Conservation (phyloP, 2,888 invertebrate species). For the Eurytoma californica region DNA sequence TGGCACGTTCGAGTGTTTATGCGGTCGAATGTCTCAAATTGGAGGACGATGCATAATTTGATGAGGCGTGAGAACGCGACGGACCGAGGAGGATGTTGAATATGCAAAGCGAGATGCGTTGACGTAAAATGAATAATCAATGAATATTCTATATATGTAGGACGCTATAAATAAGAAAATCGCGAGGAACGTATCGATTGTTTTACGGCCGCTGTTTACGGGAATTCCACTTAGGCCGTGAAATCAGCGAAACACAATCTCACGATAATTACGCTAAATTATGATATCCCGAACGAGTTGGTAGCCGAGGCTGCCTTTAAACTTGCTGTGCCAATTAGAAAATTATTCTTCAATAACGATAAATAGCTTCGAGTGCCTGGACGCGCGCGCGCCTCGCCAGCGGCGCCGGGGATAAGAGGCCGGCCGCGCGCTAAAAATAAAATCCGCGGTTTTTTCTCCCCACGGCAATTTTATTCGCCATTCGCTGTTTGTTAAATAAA, state of each 20-base stretch:
- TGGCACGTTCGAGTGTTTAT: not conserved
- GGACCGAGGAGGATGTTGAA: not conserved
- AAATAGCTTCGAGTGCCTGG: not conserved
- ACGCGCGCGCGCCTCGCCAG: not conserved
- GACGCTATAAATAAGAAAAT: constrained; percentile 25
- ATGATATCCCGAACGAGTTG: not conserved
- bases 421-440: not conserved
- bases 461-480: constrained; percentile 6
- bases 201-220: constrained; percentile 24
- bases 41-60: constrained; percentile 15
- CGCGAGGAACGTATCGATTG: constrained; percentile 27
- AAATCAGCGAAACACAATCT: constrained; percentile 5
- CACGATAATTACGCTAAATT: not conserved
- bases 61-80: constrained; percentile 19
- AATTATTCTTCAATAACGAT: not conserved
- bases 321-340: not conserved
- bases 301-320: not conserved
- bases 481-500: constrained; percentile 36
- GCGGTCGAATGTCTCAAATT: not conserved
- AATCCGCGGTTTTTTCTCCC: not conserved
- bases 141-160: constrained; percentile 42
- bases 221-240: constrained; percentile 20
- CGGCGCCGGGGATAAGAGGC: not conserved
- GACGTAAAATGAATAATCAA: constrained; percentile 33
- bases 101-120: constrained; percentile 23